Evolutionary conservation across 2,888 invertebrate species (phyloP), one percentile per base, ranked within the genome.

Genomic region (Polydrusus tereticollis): DNA sequence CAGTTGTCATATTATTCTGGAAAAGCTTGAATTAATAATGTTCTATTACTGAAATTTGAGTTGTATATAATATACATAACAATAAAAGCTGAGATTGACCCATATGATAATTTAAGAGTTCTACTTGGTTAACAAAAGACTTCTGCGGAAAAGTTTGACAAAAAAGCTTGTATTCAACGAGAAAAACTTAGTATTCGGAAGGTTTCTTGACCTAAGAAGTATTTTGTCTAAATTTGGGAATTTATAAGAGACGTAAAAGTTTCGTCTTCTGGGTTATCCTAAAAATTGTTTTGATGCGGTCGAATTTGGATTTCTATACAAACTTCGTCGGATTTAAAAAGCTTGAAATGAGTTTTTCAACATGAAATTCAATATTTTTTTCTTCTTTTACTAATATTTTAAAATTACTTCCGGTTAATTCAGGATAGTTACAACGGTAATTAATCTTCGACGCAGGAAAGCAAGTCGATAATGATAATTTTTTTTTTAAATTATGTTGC

Each of bases 181-280:
- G 8, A n/a, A 41, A 58, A 58, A 58, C 41, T 58, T 58, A 41
- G 21, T n/a, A 58, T 58, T 58, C 58, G 58, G 21, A 38, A 58
- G 38, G 57, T 57, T 57, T 57, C 36, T 57, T 57, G 57, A 57
- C 57, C 57, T 57, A 57, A 57, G 33, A 57, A 18, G 57, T 20
- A 58, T 58, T 58, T 58, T 38, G 14, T 58, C 58, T 58, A 58
- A 41, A 58, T 58, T 36, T 58, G 41, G 21, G 38, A 58, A 58
- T 38, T 38, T 58, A 58, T 4, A 57, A 57, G 20, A n/a, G 57
- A 57, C 33, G 57, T 10, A 58, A 41, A 58, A 58, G 41, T 58
- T 57, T 33, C 21, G 10, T 38, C 7, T 38, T 14, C 21, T 36
- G 12, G 33, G 36, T 16, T 36, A 41, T 41, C 14, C 58, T 23